Base-by-base conservation (phyloP, 2,888 invertebrate species). In the Melanotus villosus region DNA sequence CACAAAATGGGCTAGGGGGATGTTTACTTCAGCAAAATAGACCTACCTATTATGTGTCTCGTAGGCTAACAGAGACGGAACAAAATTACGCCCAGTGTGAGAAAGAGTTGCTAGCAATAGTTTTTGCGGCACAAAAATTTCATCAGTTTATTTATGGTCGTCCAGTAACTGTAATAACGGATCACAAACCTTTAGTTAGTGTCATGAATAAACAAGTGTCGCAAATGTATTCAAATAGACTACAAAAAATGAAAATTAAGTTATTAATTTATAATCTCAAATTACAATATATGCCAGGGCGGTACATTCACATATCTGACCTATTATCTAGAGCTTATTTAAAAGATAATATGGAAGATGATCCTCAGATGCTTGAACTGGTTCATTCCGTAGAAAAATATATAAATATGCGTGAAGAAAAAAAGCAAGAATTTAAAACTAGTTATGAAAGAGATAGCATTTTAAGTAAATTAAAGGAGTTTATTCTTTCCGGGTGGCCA, bases 91-190 rank as follows among this genome's bases (percentile, higher is more conserved):
- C 34, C 2, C 60, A 69, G 57, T 36, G 65, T 1, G 59, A 71
- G 14, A 71, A 71, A 41, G 62, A 71, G 41, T 54, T 34, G 18
- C 47, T 65, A 12, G 59, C 59, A 9, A 5, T 71, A 4, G 14
- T 68, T 3, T 71, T 59, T 54, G 32, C 64, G 0, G 26, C 34
- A 1, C 65, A 65, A 45, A 65, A 68, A 26, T 71, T 68, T 59
- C 58, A 71, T 43, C 23, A 58, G 6, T 71, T 34, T 59, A 10
- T 68, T 7, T 71, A 58, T 54, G 67, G 64, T 1, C 12, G 54
- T n/a, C 21, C 9, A 19, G 16, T 64, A 16, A 41, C 10, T 6
- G 16, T 68, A 7, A n/a, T 43, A 26, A 71, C 43, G 2, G 67
- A 67, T n/a, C 64, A 71, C 36, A 19, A 52, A 68, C 58, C 63